Conservation (phyloP, 2,888 invertebrate genomes). For the Coenonympha glycerion region DNA sequence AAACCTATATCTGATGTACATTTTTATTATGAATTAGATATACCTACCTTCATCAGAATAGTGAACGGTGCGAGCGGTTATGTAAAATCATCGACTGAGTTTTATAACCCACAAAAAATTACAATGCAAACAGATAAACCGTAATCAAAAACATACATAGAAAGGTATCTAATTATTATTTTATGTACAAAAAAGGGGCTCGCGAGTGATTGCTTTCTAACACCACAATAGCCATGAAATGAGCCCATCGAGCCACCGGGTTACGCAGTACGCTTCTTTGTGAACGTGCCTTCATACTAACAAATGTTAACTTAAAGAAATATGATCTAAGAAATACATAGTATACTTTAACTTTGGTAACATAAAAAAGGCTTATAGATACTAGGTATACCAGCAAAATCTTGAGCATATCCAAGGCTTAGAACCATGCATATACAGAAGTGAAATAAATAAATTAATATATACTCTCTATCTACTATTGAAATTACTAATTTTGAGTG, state of each 20-base stretch:
- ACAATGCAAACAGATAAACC: background rate
- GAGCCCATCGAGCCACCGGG: conserved; percentile 54
- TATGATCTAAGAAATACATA: no score
- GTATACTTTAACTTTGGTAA: no score
- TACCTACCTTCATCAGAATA: background rate
- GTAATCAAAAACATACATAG: conserved; percentile 7
- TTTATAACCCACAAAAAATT: background rate
- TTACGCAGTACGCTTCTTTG: conserved; percentile 44
- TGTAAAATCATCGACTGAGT: background rate
- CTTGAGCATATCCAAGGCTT: no score
- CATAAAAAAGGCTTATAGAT: no score
- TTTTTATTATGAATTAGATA: no score
- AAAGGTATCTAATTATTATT: conserved; percentile 9
- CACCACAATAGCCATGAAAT: conserved; percentile 67
- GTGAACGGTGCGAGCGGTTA: background rate
- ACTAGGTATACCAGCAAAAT: no score
- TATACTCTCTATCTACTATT: no score
- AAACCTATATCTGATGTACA: no score
- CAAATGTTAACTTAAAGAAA: background rate
- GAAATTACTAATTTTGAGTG: no score
- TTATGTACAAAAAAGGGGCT: conserved; percentile 1
- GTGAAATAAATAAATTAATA: no score
- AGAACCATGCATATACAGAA: no score
- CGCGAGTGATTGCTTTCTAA: conserved; percentile 12
- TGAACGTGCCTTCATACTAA: conserved; percentile 1